Evolutionary conservation across 2,797 vertebrate genomes (phyloP).

Genomic region (Enteromius anoplus): DNA sequence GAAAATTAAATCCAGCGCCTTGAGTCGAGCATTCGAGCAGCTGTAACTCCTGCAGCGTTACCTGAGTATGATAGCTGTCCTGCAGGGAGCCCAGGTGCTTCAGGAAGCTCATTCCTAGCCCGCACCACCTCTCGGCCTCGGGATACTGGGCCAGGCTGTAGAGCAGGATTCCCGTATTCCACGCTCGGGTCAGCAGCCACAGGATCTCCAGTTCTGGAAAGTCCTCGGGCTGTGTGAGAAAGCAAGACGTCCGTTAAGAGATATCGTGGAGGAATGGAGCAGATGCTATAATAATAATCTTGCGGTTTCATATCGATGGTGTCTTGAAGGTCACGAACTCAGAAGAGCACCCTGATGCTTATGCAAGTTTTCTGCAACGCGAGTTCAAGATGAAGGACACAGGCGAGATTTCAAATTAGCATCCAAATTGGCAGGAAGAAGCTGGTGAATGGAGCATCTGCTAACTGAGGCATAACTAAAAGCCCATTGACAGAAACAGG

Average conservation of each 20-base stretch:
- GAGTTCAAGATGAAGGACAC: constrained; percentile 25
- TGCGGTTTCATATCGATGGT: not conserved
- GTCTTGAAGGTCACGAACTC: constrained; percentile 12
- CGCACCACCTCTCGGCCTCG: constrained; percentile 88
- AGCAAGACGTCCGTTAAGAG: not conserved
- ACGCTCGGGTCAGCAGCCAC: constrained; percentile 90
- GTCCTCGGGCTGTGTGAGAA: constrained; percentile 71
- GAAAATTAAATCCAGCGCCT: not conserved
- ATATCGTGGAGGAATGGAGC: not conserved
- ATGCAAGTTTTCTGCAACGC: constrained; percentile 22
- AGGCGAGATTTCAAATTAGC: constrained; percentile 66
- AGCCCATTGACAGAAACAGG: constrained; percentile 76
- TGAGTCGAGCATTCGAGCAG: not conserved
- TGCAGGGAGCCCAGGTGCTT: constrained; percentile 83
- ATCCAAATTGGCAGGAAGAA: constrained; percentile 81
- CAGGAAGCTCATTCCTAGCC: constrained; percentile 86
- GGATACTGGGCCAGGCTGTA: constrained; percentile 80
- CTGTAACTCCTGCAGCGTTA: constrained; percentile 61
- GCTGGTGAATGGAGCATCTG: constrained; percentile 82
- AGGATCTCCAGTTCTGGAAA: constrained; percentile 88
- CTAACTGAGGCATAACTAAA: constrained; percentile 78
- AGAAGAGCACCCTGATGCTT: constrained; percentile 23
- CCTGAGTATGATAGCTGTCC: constrained; percentile 87
- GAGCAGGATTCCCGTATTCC: constrained; percentile 89
- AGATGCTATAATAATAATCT: constrained; percentile 10